phyloP scores from a whole-genome alignment of 2,113 vertebrate species.

The Nerophis lumbriciformis region DNA sequence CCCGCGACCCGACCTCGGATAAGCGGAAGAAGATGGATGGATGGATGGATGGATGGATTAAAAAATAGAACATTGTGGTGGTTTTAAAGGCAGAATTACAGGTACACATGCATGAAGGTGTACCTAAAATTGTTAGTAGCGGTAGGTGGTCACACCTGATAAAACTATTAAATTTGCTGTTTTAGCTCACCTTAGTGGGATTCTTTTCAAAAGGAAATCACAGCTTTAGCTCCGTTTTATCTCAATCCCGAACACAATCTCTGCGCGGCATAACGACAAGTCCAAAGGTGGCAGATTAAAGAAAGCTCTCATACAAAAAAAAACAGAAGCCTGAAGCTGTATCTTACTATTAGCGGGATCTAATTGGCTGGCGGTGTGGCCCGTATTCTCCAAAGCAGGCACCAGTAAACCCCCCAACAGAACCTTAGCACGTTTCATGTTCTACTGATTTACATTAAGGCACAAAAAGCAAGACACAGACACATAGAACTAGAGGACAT shows the following conservation, averaged over 20 bases:
- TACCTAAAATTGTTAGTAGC: neutral
- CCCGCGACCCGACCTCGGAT: too few species aligned
- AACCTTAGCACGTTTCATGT: constrained; percentile 62
- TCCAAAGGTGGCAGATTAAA: constrained; percentile 8
- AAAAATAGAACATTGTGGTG: too few species aligned
- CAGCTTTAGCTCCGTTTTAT: neutral
- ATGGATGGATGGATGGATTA: too few species aligned
- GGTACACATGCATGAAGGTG: neutral
- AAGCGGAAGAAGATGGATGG: too few species aligned
- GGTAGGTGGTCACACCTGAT: neutral
- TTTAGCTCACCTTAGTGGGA: neutral
- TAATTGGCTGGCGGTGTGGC: constrained; percentile 55
- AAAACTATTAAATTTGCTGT: neutral
- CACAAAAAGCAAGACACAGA: constrained; percentile 41
- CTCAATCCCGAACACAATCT: neutral
- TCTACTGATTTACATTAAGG: constrained; percentile 55
- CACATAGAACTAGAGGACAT: constrained; percentile 38
- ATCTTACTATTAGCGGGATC: constrained; percentile 51
- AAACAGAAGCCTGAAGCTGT: constrained; percentile 29
- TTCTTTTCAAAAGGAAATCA: neutral
- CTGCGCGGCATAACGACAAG: neutral
- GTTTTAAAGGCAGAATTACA: too few species aligned
- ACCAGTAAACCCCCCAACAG: constrained; percentile 49
- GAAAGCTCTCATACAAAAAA: neutral
- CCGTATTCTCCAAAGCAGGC: constrained; percentile 37